Evolutionary conservation across 2,113 vertebrate genomes (phyloP), one percentile per base, ranked within the genome.

Genomic region (Pachycephala philippinensis): DNA sequence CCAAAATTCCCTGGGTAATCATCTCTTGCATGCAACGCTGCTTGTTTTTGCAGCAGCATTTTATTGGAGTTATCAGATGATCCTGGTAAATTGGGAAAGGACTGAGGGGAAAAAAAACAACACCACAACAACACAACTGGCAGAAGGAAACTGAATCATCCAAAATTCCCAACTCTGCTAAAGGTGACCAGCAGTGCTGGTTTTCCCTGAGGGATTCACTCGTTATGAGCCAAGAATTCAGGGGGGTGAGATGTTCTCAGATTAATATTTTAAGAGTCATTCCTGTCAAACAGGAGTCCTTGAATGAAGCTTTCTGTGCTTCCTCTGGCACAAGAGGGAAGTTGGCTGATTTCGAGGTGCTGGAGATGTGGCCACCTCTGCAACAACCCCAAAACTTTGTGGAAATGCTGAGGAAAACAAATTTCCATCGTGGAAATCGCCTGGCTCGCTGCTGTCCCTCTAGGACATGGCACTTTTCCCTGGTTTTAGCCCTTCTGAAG

Each of bases 101-200:
- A 42, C 45, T 3, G 14, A 42, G 20, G 2, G 11, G 33, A 15
- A 44, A 12, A 35, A 27, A 17, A 45, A 2, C 10, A 47, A 3
- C 50, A 52, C 5, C 7, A 39, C 49, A 13, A 26, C 42, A 61
- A 42, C 33, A 57, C 4, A 37, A 42, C 44, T 47, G 87, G 71
- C 71, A 52, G 26, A 70, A 81, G 83, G 88, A 86, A 95, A 93
- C 2, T 0, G 75, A 90, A 87, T 63, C 69, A 63, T 28, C 79
- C 74, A 1, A 82, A 77, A 80, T 42, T 60, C 85, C 90, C 93
- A 94, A 60, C 75, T 74, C 90, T 88, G 96, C 40, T 45, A 90
- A 95, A 94, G 89, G 87, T 65, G 94, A 94, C 54, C 17, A 28
- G 93, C 65, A 66, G 87, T 8, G 79, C 89, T 64, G 65, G 8